A percentile compares a stretch with the other conserved stretches of the same genome.
Conservation (phyloP, 1,140 invertebrate genomes). For the Phenacoccus solenopsis region DNA sequence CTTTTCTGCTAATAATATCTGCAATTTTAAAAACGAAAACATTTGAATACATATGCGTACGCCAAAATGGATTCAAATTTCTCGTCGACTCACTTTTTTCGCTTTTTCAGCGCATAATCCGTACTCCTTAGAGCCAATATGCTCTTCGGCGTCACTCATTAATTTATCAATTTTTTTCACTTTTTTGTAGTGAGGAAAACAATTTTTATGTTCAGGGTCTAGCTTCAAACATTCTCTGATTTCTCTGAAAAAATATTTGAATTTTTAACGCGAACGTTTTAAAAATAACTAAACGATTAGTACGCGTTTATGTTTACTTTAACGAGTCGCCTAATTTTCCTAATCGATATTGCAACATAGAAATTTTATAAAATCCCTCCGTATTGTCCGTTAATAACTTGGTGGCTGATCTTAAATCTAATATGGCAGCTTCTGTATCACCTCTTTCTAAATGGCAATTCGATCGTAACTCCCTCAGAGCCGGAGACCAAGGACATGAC, state of each 20-base stretch:
- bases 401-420: slow-evolving; percentile 79
- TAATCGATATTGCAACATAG: slow-evolving; percentile 71
- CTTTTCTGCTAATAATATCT: slow-evolving; percentile 53
- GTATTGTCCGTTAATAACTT: slow-evolving; percentile 87
- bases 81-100: slow-evolving; percentile 34
- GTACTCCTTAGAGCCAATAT: slow-evolving; percentile 54
- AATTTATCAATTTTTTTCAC: slow-evolving; percentile 90
- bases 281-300: slow-evolving; percentile 26
- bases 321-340: slow-evolving; percentile 85
- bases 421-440: slow-evolving; percentile 75
- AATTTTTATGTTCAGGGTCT: slow-evolving; percentile 94
- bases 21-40: slow-evolving; percentile 22
- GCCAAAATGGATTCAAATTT: no score
- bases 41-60: no score
- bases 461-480: slow-evolving; percentile 70
- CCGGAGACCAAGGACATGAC: slow-evolving; percentile 73
- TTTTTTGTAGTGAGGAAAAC: slow-evolving; percentile 93
- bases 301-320: slow-evolving; percentile 50
- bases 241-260: slow-evolving; percentile 45
- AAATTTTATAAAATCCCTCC: slow-evolving; percentile 69
- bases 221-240: slow-evolving; percentile 94
- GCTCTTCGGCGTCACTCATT: slow-evolving; percentile 56
- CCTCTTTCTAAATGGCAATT: slow-evolving; percentile 67
- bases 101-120: slow-evolving; percentile 61
- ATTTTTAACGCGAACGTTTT: not conserved